Percentiles rank a stretch among this genome's conserved stretches.
These are phyloP conservation scores for Mirza zaza DNA, from an alignment of 2,113 vertebrate species.

Conservation along the genomic window DNA sequence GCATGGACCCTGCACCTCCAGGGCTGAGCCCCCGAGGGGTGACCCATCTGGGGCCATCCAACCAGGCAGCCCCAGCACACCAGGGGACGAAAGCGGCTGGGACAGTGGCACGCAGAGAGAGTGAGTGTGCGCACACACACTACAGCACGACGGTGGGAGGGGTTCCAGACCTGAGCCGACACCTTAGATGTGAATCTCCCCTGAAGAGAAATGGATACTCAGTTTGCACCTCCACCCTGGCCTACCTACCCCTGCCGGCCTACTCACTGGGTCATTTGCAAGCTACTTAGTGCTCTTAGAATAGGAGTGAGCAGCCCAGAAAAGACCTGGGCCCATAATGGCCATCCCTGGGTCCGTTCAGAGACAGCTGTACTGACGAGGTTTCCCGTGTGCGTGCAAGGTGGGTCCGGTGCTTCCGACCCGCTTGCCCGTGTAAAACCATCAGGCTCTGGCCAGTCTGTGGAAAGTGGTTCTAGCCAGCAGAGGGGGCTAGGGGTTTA, in stretches of 20 bases:
- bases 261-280: neutral
- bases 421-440: fast-evolving
- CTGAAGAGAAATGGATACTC: neutral
- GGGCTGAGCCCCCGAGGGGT: neutral
- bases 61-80: neutral
- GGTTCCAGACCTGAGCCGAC: neutral
- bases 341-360: neutral
- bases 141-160: neutral
- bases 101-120: too few relatives aligned
- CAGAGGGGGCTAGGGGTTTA: neutral
- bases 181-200: neutral
- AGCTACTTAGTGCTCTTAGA: neutral
- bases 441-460: neutral
- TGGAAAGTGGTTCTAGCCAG: neutral
- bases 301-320: neutral
- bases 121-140: neutral
- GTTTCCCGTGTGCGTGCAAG: neutral
- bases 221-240: neutral
- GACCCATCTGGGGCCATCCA: neutral
- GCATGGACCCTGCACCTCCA: neutral
- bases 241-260: neutral
- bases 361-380: fast-evolving
- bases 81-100: fast-evolving
- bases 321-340: neutral
- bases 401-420: neutral